A percentile compares a stretch with the other conserved stretches of the same genome.
phyloP scores from a whole-genome alignment of 1,140 invertebrate genomes.

The Onthophagus taurus region DNA sequence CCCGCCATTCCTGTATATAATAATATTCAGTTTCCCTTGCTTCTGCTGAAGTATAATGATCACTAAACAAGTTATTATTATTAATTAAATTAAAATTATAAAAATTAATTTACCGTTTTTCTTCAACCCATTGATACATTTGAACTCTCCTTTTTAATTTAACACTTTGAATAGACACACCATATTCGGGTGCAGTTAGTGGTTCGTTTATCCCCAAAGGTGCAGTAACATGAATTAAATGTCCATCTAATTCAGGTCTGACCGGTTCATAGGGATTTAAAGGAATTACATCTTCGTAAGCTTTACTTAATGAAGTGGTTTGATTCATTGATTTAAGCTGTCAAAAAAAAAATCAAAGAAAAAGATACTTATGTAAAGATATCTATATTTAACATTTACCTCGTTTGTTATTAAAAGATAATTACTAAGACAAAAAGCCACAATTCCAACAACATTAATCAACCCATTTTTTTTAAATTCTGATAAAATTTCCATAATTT shows the following conservation, averaged over 20 bases:
- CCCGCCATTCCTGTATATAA: conserved; percentile 73
- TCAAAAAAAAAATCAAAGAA: conserved; percentile 6
- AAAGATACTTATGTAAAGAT: conserved; percentile 10
- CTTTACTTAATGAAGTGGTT: conserved; percentile 60
- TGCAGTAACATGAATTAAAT: conserved; percentile 67
- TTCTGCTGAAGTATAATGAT: conserved; percentile 28
- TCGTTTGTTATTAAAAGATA: conserved; percentile 66
- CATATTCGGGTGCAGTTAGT: conserved; percentile 56
- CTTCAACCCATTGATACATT: conserved; percentile 89
- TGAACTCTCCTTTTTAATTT: conserved; percentile 44
- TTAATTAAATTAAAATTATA: conserved; percentile 4
- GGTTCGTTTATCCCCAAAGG: conserved; percentile 64
- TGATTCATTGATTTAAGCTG: conserved; percentile 61
- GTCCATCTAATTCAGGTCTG: conserved; percentile 56
- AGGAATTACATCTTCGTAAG: conserved; percentile 48
- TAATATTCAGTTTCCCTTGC: conserved; percentile 43
- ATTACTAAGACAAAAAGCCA: conserved; percentile 47
- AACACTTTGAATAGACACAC: conserved; percentile 41
- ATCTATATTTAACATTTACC: conserved; percentile 36
- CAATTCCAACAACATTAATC: conserved; percentile 48
- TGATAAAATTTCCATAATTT: conserved; percentile 37
- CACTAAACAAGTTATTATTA: conserved; percentile 20
- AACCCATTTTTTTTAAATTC: conserved; percentile 54
- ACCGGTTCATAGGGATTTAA: conserved; percentile 46
- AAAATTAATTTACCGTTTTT: conserved; percentile 43